Evolutionary conservation across 1,140 invertebrate species (phyloP), one percentile per base, ranked within the genome.

Genomic region (Hirudo medicinalis): DNA sequence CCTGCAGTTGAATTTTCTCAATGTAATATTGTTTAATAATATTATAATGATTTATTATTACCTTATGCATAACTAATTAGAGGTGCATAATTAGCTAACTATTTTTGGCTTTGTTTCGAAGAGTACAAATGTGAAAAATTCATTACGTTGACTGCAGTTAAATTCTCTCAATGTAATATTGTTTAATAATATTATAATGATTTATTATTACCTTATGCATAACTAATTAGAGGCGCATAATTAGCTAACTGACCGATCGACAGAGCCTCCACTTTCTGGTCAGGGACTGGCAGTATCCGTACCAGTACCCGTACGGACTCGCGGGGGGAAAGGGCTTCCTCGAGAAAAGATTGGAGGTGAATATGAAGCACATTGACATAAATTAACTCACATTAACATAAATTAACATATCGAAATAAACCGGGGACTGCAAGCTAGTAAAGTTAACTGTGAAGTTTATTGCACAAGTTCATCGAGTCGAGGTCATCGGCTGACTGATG

Each of bases 211-310:
- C 11, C 19, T 13, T 3, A 25, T 63, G 60, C 11, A 27, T 20
- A 20, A 63, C 60, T 63, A 32, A 27, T 63, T 57, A n/a, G 55
- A n/a, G 2, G 9, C 5, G 25, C 25, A 29, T 67, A 29, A 29
- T 67, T 67, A 19, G 5, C 20, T 29, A 19, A 36, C 32, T 36
- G 6, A 36, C 32, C 32, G 6, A 2, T 36, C 8, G 19, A 53
- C 67, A 99, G 84, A 88, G 89, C 78, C 84, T 99, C 43, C 89
- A 94, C 77, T 99, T 99, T 82, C 86, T 99, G 9, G 90, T 99
- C 0, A 84, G 96, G 71, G 96, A 99, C 83, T 99, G 96, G 96
- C 91, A 92, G 81, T 98, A 92, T 82, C 94, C 95, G 0, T 98
- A 99, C 82, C 95, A 99, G 81, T 90, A 91, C 9, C 82, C 88